These are phyloP conservation scores for Trochalopteron elliotii DNA, from an alignment of 2,113 vertebrate species.

Conservation along the genomic window DNA sequence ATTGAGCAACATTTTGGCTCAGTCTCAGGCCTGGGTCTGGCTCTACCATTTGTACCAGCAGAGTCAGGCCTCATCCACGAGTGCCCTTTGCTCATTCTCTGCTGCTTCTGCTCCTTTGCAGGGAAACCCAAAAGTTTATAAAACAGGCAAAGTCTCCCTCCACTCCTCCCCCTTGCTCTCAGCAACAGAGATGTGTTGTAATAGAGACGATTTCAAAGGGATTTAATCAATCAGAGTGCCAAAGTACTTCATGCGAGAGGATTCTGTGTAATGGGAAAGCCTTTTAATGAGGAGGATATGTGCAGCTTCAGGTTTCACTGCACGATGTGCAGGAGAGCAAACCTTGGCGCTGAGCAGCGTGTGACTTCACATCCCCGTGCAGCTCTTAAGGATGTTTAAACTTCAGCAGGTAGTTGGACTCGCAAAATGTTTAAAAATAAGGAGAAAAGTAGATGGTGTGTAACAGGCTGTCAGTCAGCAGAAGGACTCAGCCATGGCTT, in stretches of 20 bases:
- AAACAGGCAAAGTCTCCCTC: not conserved
- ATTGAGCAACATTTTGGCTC: not conserved
- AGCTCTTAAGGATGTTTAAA: constrained; percentile 39
- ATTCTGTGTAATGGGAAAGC: constrained; percentile 39
- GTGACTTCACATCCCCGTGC: constrained; percentile 41
- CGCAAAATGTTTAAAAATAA: constrained; percentile 23
- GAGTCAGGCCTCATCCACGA: fast-evolving
- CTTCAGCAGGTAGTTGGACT: constrained; percentile 47
- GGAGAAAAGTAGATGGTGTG: not conserved
- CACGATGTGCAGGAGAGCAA: constrained; percentile 48
- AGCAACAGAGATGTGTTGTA: not conserved
- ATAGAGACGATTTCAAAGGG: constrained; percentile 31
- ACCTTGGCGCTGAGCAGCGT: not conserved
- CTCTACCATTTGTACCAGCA: not conserved
- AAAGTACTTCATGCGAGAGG: constrained; percentile 9
- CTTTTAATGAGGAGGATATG: constrained; percentile 34
- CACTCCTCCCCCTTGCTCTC: not conserved
- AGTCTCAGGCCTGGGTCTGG: fast-evolving
- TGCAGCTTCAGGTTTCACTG: constrained; percentile 56
- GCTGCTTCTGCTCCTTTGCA: not conserved
- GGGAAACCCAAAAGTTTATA: not conserved
- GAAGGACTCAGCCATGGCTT: not conserved
- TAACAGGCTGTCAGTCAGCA: constrained; percentile 11
- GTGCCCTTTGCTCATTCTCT: not conserved
- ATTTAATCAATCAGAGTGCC: not conserved